phyloP scores from a whole-genome alignment of 2,797 vertebrate species.

The Parambassis ranga region DNA sequence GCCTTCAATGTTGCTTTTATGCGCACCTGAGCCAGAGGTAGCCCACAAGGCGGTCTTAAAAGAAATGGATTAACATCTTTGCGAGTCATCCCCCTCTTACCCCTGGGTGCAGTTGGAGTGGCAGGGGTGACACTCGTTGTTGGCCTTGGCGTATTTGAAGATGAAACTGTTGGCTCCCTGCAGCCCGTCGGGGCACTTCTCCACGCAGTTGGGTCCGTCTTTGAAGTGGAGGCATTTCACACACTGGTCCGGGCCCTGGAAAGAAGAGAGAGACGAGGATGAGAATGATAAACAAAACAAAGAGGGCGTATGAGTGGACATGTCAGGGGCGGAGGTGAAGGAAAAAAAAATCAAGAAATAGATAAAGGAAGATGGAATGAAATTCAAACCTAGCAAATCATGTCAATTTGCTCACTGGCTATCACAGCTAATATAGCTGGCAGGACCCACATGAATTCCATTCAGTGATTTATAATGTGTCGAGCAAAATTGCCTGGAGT shows the following conservation, averaged over 20 bases:
- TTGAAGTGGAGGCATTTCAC: conserved; percentile 94
- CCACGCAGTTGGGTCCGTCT: conserved; percentile 96
- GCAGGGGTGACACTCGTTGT: conserved; percentile 93
- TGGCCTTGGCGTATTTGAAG: conserved; percentile 95
- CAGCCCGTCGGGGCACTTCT: conserved; percentile 94
- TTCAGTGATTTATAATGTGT: conserved; percentile 39
- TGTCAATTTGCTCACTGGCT: conserved; percentile 51
- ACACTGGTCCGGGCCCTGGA: conserved; percentile 93
- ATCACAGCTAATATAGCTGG: conserved; percentile 27
- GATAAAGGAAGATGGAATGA: conserved; percentile 15
- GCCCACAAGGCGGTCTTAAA: conserved; percentile 13
- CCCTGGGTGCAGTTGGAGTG: conserved; percentile 96
- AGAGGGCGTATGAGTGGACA: conserved; percentile 8
- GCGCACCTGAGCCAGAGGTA: not conserved
- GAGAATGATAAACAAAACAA: conserved; percentile 11
- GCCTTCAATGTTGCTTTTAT: conserved; percentile 4
- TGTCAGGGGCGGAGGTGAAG: conserved; percentile 3
- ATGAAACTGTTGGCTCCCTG: conserved; percentile 96
- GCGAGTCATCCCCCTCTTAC: conserved; percentile 75
- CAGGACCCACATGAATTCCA: conserved; percentile 22
- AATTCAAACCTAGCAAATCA: conserved; percentile 49
- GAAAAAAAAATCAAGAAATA: conserved; percentile 6
- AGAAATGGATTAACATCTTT: not conserved
- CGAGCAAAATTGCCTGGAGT: conserved; percentile 31
- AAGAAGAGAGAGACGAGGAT: conserved; percentile 16